phyloP scores from a whole-genome alignment of 2,888 invertebrate species.

The Chloroclysta siterata region DNA sequence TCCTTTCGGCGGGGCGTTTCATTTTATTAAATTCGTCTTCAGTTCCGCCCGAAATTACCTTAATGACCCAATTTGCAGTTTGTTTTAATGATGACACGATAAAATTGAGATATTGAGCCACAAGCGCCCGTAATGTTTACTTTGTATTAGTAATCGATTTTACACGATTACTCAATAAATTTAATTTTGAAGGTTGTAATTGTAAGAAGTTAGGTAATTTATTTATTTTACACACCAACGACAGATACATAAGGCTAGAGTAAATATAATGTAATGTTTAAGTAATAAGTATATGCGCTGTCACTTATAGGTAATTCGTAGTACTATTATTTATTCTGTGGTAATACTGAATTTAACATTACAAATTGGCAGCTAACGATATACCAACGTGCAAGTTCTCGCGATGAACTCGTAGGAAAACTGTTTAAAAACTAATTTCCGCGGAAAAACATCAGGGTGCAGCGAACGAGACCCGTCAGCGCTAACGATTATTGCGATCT shows the following conservation, averaged over 20 bases:
- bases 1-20: slow-evolving; percentile 61
- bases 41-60: slow-evolving; percentile 45
- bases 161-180: background rate
- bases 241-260: no score
- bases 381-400: slow-evolving; percentile 21
- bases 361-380: slow-evolving; percentile 15
- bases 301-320: no score
- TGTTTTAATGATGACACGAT: slow-evolving; percentile 36
- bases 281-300: no score
- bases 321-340: background rate
- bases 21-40: slow-evolving; percentile 54
- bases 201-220: no score
- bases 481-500: slow-evolving; percentile 70
- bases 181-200: no score
- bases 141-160: slow-evolving; percentile 4
- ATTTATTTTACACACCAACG: no score
- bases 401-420: slow-evolving; percentile 40
- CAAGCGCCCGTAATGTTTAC: slow-evolving; percentile 8
- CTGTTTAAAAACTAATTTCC: slow-evolving; percentile 57
- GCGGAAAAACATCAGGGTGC: slow-evolving; percentile 57
- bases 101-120: slow-evolving; percentile 19
- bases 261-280: no score
- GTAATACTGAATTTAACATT: background rate
- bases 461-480: slow-evolving; percentile 65
- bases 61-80: slow-evolving; percentile 47